Percentiles rank a stretch among this genome's conserved stretches.
phyloP scores from a whole-genome alignment of 1,140 invertebrate genomes.

The Drosophila gunungcola region DNA sequence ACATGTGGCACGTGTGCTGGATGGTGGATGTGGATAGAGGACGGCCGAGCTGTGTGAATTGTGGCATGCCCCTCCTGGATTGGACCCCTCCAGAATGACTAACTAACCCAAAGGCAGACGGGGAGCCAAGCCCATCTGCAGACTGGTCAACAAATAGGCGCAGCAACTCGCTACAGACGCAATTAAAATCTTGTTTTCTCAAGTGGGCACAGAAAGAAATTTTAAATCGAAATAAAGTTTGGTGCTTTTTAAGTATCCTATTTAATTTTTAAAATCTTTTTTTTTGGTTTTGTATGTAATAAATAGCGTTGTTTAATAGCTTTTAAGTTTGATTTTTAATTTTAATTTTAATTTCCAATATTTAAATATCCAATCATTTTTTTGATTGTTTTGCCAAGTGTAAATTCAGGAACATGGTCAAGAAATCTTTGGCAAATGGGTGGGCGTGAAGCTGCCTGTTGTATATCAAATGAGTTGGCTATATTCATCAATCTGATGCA shows the following conservation, averaged over 20 bases:
- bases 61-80: constrained; percentile 22
- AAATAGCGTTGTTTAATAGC: not conserved
- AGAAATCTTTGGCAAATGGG: constrained; percentile 40
- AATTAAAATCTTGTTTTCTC: constrained; percentile 47
- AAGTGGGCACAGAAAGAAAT: constrained; percentile 10
- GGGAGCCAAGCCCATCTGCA: constrained; percentile 41
- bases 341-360: not conserved
- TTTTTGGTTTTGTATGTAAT: not conserved
- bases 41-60: constrained; percentile 38
- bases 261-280: not conserved
- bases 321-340: too few species aligned
- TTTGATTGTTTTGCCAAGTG: not conserved
- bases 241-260: too few species aligned
- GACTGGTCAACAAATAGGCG: constrained; percentile 45
- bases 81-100: constrained; percentile 31
- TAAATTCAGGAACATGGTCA: constrained; percentile 14
- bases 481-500: constrained; percentile 18
- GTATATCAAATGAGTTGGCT: constrained; percentile 39
- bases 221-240: not conserved
- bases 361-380: not conserved
- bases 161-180: constrained; percentile 25
- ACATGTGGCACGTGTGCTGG: constrained; percentile 75
- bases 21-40: constrained; percentile 1
- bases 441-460: constrained; percentile 29
- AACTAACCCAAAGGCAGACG: constrained; percentile 42